Conservation (phyloP, 2,113 vertebrate species). For the Catharus fuscescens region DNA sequence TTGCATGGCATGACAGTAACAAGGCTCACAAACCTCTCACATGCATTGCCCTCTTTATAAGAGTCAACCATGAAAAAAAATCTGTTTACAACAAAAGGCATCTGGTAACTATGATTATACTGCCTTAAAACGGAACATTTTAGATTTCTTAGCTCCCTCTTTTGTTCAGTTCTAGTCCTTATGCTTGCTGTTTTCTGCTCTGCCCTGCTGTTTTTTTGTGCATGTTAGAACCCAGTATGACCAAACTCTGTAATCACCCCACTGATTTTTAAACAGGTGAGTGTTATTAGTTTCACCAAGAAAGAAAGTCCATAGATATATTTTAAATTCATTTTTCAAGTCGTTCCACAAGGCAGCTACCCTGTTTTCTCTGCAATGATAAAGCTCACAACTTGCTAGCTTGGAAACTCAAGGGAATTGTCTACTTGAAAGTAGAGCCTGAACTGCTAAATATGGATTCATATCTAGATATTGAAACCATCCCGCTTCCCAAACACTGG, state of each 20-base stretch:
- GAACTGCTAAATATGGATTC: constrained; percentile 46
- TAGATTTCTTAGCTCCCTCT: constrained; percentile 30
- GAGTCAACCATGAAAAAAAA: background rate
- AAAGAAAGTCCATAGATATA: background rate
- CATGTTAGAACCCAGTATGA: background rate
- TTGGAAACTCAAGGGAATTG: background rate
- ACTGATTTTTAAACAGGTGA: constrained; percentile 1
- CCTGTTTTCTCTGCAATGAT: background rate
- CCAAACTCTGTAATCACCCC: background rate
- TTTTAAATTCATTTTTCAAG: constrained; percentile 1
- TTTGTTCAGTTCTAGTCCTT: constrained; percentile 46
- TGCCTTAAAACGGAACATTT: constrained; percentile 1
- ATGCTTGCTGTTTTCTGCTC: background rate
- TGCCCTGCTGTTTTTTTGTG: background rate
- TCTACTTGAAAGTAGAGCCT: constrained; percentile 7
- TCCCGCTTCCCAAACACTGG: background rate
- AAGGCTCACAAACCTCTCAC: background rate
- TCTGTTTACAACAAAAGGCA: constrained; percentile 40
- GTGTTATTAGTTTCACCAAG: background rate
- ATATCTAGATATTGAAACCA: constrained; percentile 4
- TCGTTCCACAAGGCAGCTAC: background rate
- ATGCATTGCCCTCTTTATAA: background rate
- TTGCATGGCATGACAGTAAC: fast-evolving
- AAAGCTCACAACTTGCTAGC: constrained; percentile 6
- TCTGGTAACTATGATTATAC: constrained; percentile 24